Conservation (phyloP, 2,113 vertebrate genomes). For the Monopterus albus region DNA sequence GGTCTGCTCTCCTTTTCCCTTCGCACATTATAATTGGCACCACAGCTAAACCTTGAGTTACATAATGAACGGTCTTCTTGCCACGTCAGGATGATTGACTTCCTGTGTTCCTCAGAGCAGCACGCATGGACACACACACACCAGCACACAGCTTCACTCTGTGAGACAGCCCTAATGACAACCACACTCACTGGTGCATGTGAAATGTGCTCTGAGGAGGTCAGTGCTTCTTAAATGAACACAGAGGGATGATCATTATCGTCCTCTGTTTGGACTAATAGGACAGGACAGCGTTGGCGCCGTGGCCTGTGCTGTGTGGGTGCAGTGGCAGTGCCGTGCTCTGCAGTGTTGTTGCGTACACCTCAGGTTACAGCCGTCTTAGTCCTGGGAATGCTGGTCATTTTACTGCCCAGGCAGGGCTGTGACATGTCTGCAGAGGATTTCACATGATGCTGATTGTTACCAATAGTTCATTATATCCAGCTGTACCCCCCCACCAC, state of each 20-base stretch:
- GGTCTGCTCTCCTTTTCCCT: not conserved
- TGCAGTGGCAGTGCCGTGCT: too few relatives aligned
- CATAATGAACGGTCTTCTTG: conserved; percentile 53
- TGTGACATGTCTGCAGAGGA: too few relatives aligned
- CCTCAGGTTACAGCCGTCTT: too few relatives aligned
- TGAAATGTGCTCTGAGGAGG: not conserved
- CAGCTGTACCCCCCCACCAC: too few relatives aligned
- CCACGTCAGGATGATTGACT: conserved; percentile 30
- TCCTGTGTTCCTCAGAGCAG: conserved; percentile 19
- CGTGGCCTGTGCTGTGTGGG: too few relatives aligned
- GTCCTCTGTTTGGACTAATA: too few relatives aligned
- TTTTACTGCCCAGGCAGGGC: too few relatives aligned
- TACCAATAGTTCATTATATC: too few relatives aligned
- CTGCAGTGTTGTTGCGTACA: too few relatives aligned
- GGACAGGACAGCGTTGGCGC: too few relatives aligned
- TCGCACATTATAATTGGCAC: conserved; percentile 2
- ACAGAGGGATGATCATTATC: not conserved
- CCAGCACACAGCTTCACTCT: not conserved
- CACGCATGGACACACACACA: conserved; percentile 3
- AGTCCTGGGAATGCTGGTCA: too few relatives aligned
- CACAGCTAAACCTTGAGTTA: conserved; percentile 52
- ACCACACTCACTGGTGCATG: not conserved
- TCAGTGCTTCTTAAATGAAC: not conserved
- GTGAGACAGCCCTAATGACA: not conserved
- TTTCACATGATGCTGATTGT: too few relatives aligned